phyloP scores from a whole-genome alignment of 2,888 invertebrate genomes.

The Galerucella nymphaeae region DNA sequence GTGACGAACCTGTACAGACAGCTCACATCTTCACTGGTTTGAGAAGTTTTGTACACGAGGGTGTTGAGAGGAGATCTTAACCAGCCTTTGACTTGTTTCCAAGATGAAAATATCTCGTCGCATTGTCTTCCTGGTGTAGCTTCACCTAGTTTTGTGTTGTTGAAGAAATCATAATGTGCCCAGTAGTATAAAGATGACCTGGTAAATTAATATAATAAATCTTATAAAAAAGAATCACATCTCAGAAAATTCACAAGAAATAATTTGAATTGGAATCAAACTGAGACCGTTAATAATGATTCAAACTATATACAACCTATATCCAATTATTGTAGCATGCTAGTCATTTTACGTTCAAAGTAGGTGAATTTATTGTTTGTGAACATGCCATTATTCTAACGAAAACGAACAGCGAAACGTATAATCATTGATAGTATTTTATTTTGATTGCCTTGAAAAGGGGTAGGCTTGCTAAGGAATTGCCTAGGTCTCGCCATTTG shows the following conservation, averaged over 20 bases:
- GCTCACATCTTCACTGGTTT: constrained; percentile 78
- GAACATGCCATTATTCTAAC: constrained; percentile 15
- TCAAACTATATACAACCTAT: constrained; percentile 14
- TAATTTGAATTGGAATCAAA: not conserved
- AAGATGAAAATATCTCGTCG: constrained; percentile 88
- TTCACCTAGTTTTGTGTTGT: constrained; percentile 87
- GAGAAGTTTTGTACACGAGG: constrained; percentile 83
- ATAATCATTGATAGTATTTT: constrained; percentile 26
- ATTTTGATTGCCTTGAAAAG: constrained; percentile 19
- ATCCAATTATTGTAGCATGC: constrained; percentile 25
- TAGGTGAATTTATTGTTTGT: constrained; percentile 20
- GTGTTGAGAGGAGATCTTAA: constrained; percentile 88
- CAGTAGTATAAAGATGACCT: constrained; percentile 92
- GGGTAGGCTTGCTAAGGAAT: not conserved
- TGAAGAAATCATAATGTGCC: constrained; percentile 95
- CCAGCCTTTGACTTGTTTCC: constrained; percentile 81
- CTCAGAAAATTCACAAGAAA: not conserved
- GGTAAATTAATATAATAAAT: too few species aligned
- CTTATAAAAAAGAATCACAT: not conserved
- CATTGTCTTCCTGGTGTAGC: constrained; percentile 84
- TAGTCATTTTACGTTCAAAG: constrained; percentile 29
- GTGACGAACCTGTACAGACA: constrained; percentile 88
- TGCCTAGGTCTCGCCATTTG: not conserved
- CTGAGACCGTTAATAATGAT: constrained; percentile 18
- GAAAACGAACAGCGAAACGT: constrained; percentile 15